Base-by-base conservation (phyloP, 2,113 vertebrate species). In the Poecilia latipinna region DNA sequence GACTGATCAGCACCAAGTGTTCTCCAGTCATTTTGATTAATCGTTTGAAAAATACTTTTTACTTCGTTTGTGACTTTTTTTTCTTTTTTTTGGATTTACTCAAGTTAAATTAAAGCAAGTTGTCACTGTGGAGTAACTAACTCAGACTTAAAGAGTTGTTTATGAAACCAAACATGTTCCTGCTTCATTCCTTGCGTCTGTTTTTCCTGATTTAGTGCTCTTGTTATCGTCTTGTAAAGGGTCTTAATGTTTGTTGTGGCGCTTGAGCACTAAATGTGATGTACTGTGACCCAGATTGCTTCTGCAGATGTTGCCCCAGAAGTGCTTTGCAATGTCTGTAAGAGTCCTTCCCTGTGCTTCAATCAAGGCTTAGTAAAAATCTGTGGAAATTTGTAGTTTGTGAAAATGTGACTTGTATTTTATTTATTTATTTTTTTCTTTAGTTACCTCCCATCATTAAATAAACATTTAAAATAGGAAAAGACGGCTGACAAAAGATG, bases 181-280 rank as follows among this genome's bases (percentile, higher is more conserved):
- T 33, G 31, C 24, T 37, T 61, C 26, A 33, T 33, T 28, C 12
- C 13, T 65, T n/a, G n/a, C 42, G 3, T 42, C 70, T 8, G 2
- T 57, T 64, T 33, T 66, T 32, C 3, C 0, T 29, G 31, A 65
- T n/a, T 17, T 24, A 57, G 8, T n/a, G 51, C 10, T 57, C 24
- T 57, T 57, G 51, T 57, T 24, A 57, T 17, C 3, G 51, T 71
- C 29, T 54, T 32, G 26, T 24, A 32, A 51, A 68, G 65, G 8
- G 35, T 66, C 13, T 26, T 28, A 51, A 19, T 68, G 12, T 19
- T 44, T 48, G 15, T 28, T 4, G 29, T 33, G 44, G 29, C 67
- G 54, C 67, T 75, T 17, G 66, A 48, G 44, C 67, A 32, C 29
- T 75, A n/a, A 69, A 65, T 76, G 80, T 82, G 65, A 79, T 69